Evolutionary conservation across 2,113 vertebrate genomes (phyloP).

Genomic region (Neogobius melanostomus): DNA sequence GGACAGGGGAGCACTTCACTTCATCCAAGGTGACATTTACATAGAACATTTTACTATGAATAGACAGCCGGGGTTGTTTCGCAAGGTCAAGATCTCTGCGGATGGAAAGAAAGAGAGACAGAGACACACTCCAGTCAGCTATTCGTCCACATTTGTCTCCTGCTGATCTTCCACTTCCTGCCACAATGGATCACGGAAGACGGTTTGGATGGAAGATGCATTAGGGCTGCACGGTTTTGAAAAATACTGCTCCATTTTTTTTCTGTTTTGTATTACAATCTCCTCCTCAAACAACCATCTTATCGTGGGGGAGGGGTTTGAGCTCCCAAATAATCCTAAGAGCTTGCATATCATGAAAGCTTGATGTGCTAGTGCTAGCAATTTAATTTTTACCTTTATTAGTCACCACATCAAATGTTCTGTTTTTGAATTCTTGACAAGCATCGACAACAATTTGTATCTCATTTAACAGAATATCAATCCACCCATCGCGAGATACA

Average conservation of each 20-base stretch:
- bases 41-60: constrained; percentile 16
- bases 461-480: not conserved
- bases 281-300: no score
- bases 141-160: constrained; percentile 41
- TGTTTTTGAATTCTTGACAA: no score
- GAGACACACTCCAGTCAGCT: constrained; percentile 1
- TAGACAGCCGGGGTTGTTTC: constrained; percentile 18
- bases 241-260: no score
- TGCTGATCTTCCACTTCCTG: constrained; percentile 44
- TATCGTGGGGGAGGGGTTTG: no score
- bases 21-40: constrained; percentile 23
- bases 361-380: no score
- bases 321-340: no score
- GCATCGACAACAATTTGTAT: not conserved
- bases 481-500: not conserved
- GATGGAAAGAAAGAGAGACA: constrained; percentile 3
- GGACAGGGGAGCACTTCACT: not conserved
- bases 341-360: no score
- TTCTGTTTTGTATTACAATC: no score
- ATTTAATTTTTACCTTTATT: no score
- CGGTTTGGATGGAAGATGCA: constrained; percentile 19
- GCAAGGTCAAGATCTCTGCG: constrained; percentile 46
- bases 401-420: no score
- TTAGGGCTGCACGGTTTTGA: no score
- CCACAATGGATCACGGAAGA: constrained; percentile 44